Conservation (phyloP, 2,797 vertebrate species). For the Ispidina lecontei region DNA sequence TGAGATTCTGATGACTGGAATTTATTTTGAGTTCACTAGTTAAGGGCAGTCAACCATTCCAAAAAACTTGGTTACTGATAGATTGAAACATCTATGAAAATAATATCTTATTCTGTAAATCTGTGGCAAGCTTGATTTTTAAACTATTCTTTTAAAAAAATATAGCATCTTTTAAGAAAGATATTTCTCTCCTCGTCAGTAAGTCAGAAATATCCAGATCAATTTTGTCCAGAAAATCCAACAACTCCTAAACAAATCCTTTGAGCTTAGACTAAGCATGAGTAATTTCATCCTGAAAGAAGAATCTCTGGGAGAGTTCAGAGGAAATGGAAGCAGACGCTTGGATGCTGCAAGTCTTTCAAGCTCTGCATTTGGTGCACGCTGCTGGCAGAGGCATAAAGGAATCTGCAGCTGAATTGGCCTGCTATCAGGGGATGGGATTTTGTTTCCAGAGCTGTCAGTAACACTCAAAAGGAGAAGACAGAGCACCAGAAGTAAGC, state of each 20-base stretch:
- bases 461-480: neutral
- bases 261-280: slow-evolving; percentile 24
- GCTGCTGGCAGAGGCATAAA: slow-evolving; percentile 29
- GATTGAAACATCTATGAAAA: neutral
- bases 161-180: neutral
- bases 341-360: slow-evolving; percentile 3
- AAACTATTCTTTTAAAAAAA: neutral
- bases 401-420: slow-evolving; percentile 44
- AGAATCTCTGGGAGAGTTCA: slow-evolving; percentile 37
- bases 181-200: neutral
- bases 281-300: slow-evolving; percentile 41
- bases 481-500: neutral
- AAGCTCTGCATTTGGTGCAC: neutral
- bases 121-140: neutral
- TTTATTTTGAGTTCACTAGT: neutral
- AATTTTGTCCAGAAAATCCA: neutral
- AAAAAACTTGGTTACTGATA: neutral
- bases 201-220: slow-evolving; percentile 12
- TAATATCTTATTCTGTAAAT: neutral
- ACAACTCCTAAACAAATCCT: slow-evolving; percentile 33
- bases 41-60: neutral
- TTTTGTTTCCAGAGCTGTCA: slow-evolving; percentile 39
- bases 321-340: slow-evolving; percentile 31
- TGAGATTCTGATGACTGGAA: neutral
- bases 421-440: neutral